A percentile compares a stretch with the other conserved stretches of the same genome.
These are phyloP conservation scores for Numida meleagris DNA, from an alignment of 2,113 vertebrate genomes.

Conservation along the genomic window DNA sequence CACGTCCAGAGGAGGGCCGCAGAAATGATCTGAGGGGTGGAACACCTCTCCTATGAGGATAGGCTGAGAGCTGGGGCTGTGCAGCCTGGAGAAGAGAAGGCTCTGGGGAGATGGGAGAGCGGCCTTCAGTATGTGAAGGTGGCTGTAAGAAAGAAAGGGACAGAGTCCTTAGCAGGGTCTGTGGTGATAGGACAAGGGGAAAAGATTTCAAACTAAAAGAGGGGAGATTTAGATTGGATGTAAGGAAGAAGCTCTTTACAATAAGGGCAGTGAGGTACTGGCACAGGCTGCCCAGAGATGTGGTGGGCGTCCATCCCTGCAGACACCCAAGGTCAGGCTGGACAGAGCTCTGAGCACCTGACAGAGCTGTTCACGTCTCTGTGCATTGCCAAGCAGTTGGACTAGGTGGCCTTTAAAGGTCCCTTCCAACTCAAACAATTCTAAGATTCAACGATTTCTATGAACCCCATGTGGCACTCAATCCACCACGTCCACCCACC, in stretches of 20 bases:
- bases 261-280: too few species aligned
- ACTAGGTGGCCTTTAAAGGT: neutral
- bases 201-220: too few species aligned
- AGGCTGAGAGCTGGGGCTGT: neutral
- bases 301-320: neutral
- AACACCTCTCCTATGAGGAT: neutral
- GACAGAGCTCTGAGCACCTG: neutral
- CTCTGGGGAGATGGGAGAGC: neutral
- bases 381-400: too few species aligned
- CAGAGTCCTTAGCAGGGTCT: too few species aligned
- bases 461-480: fast-evolving
- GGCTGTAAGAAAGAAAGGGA: too few species aligned
- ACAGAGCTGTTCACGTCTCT: neutral
- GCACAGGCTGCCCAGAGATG: too few species aligned
- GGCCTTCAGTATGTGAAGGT: neutral
- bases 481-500: fast-evolving
- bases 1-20: neutral
- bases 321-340: neutral
- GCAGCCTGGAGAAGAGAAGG: neutral
- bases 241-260: too few species aligned
- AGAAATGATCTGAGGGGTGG: neutral
- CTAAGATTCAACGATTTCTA: neutral
- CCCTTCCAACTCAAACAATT: neutral
- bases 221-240: too few species aligned
- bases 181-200: too few species aligned